phyloP scores from a whole-genome alignment of 2,888 invertebrate species.

The Dioctria rufipes region DNA sequence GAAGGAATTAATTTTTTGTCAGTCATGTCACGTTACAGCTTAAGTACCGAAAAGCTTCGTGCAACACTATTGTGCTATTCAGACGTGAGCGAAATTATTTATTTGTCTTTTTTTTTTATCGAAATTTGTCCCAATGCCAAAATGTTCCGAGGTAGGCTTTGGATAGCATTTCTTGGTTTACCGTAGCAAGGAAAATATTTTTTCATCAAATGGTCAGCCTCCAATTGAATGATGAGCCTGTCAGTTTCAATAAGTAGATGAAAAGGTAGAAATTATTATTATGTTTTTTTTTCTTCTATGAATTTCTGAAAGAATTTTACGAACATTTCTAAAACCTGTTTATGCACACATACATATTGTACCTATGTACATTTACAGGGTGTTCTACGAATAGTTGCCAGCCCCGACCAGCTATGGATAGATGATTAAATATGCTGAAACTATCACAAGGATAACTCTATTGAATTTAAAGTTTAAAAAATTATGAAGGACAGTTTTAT shows the following conservation, averaged over 20 bases:
- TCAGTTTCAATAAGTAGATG: conserved; percentile 4
- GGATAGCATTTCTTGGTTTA: conserved; percentile 29
- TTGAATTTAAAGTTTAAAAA: too few species aligned
- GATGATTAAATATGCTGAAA: too few species aligned
- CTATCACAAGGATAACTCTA: too few species aligned
- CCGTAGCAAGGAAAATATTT: conserved; percentile 24
- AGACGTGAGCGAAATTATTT: conserved; percentile 49
- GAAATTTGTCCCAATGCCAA: conserved; percentile 34
- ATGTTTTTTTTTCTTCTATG: too few species aligned
- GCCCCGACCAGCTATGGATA: too few species aligned
- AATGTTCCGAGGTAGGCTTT: conserved; percentile 17
- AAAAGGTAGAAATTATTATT: too few species aligned
- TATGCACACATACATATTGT: too few species aligned
- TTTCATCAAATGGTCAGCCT: conserved; percentile 2
- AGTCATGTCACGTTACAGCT: conserved; percentile 50
- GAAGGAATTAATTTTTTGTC: conserved; percentile 46
- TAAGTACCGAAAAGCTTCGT: conserved; percentile 51
- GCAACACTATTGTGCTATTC: conserved; percentile 50
- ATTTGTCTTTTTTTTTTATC: conserved; percentile 39
- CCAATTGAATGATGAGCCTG: conserved; percentile 5
- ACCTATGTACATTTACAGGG: too few species aligned
- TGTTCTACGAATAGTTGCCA: too few species aligned
- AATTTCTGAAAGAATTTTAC: too few species aligned
- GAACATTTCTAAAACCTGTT: too few species aligned
- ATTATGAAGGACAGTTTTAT: too few species aligned